Base-by-base conservation (phyloP, 2,888 invertebrate species). In the Poecilus cupreus region DNA sequence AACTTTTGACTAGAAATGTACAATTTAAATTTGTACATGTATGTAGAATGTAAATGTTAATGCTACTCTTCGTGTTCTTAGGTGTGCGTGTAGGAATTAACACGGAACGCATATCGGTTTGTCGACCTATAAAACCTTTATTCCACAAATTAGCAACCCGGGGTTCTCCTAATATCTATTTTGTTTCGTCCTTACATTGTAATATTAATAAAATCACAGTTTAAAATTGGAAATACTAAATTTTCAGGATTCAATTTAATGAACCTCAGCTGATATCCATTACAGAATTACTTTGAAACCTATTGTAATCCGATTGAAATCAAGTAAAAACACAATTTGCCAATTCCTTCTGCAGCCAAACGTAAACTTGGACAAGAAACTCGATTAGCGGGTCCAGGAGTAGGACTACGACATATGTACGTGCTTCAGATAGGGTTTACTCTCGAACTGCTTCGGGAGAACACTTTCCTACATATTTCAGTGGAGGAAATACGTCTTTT, bases 261-360 rank as follows among this genome's bases (percentile, higher is more conserved):
- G 8, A 54, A 24, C 26, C 26, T 26, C 60, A 26, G 60, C 26
- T 26, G 57, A 26, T 60, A 60, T 60, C 60, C 26, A 60, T 26
- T 60, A 60, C 60, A 26, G 60, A 60, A 60, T 60, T 60, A 60
- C 60, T 60, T 24, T 60, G 26, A 5, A 60, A 32, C 24, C 60
- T 60, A 60, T 60, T 60, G 60, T 60, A 60, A 60, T 60, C 26
- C 24, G 26, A 24, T 60, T 60, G 60, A 60, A 60, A 60, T 60
- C 60, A 60, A 60, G 26, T 60, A 60, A 60, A 60, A 60, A 60
- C 60, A 60, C 60, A 60, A 60, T 60, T 60, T 60, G 13, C 60
- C 60, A 26, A 26, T 60, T 60, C 60, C 26, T 26, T 60, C 60
- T 1, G 24, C 60, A 60, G 60, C 26, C 60, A 60, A 24, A 60